Conservation (phyloP, 2,797 vertebrate species). For the Holocentrus rufus region DNA sequence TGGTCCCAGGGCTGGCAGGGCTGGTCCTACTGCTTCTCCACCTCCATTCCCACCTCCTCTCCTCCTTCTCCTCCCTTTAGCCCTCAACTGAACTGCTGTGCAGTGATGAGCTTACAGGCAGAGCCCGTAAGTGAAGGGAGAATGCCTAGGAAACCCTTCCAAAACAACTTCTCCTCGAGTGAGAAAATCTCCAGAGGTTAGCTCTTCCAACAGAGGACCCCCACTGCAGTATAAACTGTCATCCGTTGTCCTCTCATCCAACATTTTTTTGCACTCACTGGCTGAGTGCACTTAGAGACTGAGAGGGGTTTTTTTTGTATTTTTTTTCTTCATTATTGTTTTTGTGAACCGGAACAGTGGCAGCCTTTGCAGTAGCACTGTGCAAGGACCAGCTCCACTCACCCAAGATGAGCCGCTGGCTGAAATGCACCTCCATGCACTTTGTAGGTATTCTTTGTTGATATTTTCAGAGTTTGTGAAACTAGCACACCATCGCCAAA, state of each 20-base stretch:
- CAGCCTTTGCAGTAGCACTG: slow-evolving; percentile 74
- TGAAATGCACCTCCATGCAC: slow-evolving; percentile 90
- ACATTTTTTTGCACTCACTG: slow-evolving; percentile 74
- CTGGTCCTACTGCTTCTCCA: slow-evolving; percentile 83
- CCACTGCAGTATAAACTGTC: slow-evolving; percentile 35
- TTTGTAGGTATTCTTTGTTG: slow-evolving; percentile 86
- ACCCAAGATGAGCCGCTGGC: slow-evolving; percentile 91
- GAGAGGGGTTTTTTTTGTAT: slow-evolving; percentile 43
- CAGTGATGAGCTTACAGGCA: slow-evolving; percentile 83
- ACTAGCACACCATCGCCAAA: not conserved
- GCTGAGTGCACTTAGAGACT: slow-evolving; percentile 73
- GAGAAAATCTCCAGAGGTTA: slow-evolving; percentile 61
- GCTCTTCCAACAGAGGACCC: slow-evolving; percentile 58
- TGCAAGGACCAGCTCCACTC: slow-evolving; percentile 77
- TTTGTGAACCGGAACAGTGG: slow-evolving; percentile 73
- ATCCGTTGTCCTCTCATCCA: slow-evolving; percentile 34
- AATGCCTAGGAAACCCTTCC: slow-evolving; percentile 68
- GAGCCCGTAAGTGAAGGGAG: slow-evolving; percentile 66
- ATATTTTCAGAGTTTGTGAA: slow-evolving; percentile 4
- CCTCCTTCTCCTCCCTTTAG: slow-evolving; percentile 67
- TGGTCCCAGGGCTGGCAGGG: slow-evolving; percentile 82
- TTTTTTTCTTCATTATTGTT: slow-evolving; percentile 42
- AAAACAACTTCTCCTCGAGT: slow-evolving; percentile 54
- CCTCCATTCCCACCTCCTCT: slow-evolving; percentile 75
- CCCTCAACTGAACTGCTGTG: slow-evolving; percentile 70